A percentile compares a stretch with the other conserved stretches of the same genome.
Conservation (phyloP, 2,797 vertebrate species). For the Labeo calbasu region DNA sequence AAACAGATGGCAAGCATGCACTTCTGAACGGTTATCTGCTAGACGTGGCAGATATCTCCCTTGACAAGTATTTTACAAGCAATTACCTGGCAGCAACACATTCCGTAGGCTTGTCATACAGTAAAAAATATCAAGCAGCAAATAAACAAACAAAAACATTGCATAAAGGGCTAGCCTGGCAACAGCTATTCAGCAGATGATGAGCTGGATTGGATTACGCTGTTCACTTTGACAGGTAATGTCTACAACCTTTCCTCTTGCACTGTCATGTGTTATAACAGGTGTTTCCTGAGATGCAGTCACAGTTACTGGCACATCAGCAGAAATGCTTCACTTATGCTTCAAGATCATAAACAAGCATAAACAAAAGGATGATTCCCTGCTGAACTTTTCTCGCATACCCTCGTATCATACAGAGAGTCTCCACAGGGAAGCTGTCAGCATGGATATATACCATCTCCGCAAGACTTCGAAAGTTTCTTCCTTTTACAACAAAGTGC, state of each 20-base stretch:
- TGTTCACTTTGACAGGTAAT: slow-evolving; percentile 19
- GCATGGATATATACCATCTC: slow-evolving; percentile 30
- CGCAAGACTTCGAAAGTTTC: neutral
- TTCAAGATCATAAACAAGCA: neutral
- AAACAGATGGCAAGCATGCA: slow-evolving; percentile 34
- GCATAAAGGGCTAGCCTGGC: neutral
- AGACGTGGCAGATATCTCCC: slow-evolving; percentile 17
- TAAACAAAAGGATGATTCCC: slow-evolving; percentile 23
- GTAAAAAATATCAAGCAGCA: slow-evolving; percentile 37
- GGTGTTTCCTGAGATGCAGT: neutral
- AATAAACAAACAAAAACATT: slow-evolving; percentile 25
- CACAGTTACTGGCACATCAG: neutral
- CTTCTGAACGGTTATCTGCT: slow-evolving; percentile 2
- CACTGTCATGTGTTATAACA: neutral
- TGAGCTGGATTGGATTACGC: neutral
- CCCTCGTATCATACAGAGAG: neutral
- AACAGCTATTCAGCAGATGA: slow-evolving; percentile 4
- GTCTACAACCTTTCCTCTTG: slow-evolving; percentile 1
- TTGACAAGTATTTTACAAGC: slow-evolving; percentile 38
- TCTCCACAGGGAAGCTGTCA: slow-evolving; percentile 21
- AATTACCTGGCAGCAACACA: slow-evolving; percentile 36
- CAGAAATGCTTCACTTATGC: neutral
- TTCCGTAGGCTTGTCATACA: slow-evolving; percentile 25
- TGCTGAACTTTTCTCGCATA: neutral
- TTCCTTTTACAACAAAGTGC: neutral